These are phyloP conservation scores for Todiramphus chloris DNA, from an alignment of 2,113 vertebrate species.

Conservation along the genomic window DNA sequence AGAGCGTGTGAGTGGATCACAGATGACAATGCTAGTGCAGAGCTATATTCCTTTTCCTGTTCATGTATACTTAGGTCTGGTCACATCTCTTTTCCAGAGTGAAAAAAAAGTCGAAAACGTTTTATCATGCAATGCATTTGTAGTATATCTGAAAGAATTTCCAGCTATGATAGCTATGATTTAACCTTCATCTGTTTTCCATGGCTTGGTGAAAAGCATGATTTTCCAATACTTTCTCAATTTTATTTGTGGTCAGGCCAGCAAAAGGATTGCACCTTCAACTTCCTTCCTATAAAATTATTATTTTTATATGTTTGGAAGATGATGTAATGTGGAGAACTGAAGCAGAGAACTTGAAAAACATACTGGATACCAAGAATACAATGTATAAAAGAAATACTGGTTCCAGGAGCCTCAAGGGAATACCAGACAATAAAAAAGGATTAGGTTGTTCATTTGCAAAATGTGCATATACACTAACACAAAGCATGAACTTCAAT, in stretches of 20 bases:
- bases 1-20: accelerated
- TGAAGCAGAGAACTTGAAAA: neutral
- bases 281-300: constrained; percentile 29
- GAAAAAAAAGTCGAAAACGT: constrained; percentile 18
- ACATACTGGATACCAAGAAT: neutral
- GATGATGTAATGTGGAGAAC: neutral
- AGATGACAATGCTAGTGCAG: neutral
- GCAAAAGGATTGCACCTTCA: constrained; percentile 34
- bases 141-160: constrained; percentile 43
- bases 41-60: neutral
- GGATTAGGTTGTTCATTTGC: neutral
- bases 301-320: constrained; percentile 34
- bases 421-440: neutral
- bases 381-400: neutral
- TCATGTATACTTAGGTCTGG: neutral
- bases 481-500: neutral
- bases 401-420: neutral
- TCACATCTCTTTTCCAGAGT: constrained; percentile 8
- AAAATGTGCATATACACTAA: neutral
- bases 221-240: constrained; percentile 44
- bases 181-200: constrained; percentile 57
- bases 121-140: constrained; percentile 15
- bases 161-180: constrained; percentile 28
- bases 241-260: constrained; percentile 34
- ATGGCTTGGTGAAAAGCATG: constrained; percentile 10